phyloP scores from a whole-genome alignment of 2,113 vertebrate species.

The Podarcis raffonei region DNA sequence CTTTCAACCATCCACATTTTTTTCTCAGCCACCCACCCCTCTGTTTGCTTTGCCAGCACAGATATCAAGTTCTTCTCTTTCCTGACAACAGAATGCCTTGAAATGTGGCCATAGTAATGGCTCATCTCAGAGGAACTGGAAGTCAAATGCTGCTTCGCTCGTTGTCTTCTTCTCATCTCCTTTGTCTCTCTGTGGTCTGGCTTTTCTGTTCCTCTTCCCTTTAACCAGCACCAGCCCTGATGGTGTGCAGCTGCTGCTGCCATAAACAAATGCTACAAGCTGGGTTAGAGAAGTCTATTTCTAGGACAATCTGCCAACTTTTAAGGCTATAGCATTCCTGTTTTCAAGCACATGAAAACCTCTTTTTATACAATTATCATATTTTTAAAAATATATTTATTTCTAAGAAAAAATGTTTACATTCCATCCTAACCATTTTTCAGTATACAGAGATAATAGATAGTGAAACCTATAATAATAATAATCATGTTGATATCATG shows the following conservation, averaged over 20 bases:
- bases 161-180: background rate
- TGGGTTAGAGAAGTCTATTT: background rate
- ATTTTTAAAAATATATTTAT: background rate
- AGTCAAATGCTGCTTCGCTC: no score
- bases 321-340: background rate
- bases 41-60: no score
- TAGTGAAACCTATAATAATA: no score
- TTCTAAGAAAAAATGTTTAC: background rate
- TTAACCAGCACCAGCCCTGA: background rate
- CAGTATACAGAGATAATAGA: background rate
- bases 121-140: no score
- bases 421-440: background rate
- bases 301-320: background rate
- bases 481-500: background rate
- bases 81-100: no score
- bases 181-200: background rate
- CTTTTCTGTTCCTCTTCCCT: background rate
- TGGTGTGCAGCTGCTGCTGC: background rate
- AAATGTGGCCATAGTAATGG: no score
- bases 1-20: no score
- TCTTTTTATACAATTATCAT: background rate
- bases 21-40: no score
- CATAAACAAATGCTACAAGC: no score
- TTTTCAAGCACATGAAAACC: background rate
- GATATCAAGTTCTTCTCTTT: no score